Conservation (phyloP, 2,888 invertebrate genomes). For the Phytoseiulus persimilis region DNA sequence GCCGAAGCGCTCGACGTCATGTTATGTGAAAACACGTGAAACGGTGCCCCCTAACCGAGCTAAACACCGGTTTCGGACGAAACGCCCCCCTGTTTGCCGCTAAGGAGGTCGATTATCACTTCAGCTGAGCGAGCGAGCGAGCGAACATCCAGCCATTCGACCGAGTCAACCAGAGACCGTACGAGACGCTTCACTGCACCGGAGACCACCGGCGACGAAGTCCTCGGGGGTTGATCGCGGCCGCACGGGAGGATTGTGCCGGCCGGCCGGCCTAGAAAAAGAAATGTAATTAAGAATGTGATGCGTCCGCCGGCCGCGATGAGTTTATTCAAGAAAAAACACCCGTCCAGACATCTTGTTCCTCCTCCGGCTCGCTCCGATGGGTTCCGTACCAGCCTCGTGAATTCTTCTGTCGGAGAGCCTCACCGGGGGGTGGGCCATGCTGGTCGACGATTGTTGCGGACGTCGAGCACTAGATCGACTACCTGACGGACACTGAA, state of each 20-base stretch:
- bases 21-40: conserved; percentile 5
- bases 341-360: neutral
- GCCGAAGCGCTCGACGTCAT: neutral
- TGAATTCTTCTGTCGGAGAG: neutral
- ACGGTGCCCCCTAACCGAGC: neutral
- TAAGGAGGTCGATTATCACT: conserved; percentile 5
- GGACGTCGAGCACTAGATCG: neutral
- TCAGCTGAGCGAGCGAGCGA: neutral
- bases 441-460: neutral
- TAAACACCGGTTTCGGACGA: neutral
- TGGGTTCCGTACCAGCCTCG: neutral
- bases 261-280: neutral
- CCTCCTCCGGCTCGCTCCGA: neutral
- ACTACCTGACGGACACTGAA: neutral
- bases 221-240: neutral
- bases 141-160: neutral
- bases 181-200: neutral
- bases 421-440: neutral
- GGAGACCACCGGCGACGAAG: conserved; percentile 5
- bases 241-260: neutral
- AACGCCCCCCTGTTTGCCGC: conserved; percentile 5
- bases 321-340: neutral
- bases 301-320: neutral
- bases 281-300: neutral
- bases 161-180: neutral